Base-by-base conservation (phyloP, 1,140 invertebrate species). In the Chelonus insularis region DNA sequence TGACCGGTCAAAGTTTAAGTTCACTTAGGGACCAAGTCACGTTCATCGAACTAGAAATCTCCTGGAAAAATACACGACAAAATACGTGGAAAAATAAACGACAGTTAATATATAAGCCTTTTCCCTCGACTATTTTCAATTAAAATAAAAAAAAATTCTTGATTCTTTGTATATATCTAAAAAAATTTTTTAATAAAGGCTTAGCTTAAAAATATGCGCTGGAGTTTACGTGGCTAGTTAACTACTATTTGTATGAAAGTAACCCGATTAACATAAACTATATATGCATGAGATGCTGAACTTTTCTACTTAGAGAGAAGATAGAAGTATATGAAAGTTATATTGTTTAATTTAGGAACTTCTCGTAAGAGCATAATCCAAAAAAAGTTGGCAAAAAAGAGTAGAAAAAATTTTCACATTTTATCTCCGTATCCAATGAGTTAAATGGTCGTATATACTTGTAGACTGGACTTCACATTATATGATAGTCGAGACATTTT, bases 401-500 rank as follows among this genome's bases (percentile, higher is more conserved):
- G 9, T 4, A 36, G 20, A 11, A 6, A 37, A 21, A 37, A 37
- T 37, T 55, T 55, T 21, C 16, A 11, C 2, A 39, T 55, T 55
- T 21, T 23, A 37, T 37, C 47, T 37, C 9, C 9, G 8, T 16
- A 16, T 55, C 18, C 34, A 55, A 55, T 55, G 8, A 36, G 7
- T n/a, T 7, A 12, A 51, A 51, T n/a, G 16, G 50, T 18, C 21
- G n/a, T n/a, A n/a, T n/a, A n/a, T 11, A 23, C 45, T 48, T 23
- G 9, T 23, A 7, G n/a, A 34, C 48, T 20, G 32, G 39, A 21
- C 41, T 14, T 1, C 16, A 37, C 25, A 23, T 45, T 11, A 36
- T 45, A 25, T 21, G 11, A 39, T 37, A 16, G 29, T 63, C 47
- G 45, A 56, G 62, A 60, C 59, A 62, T 41, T 54, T 62, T 47